Evolutionary conservation across 2,113 vertebrate species (phyloP).

Genomic region (Chitala chitala): DNA sequence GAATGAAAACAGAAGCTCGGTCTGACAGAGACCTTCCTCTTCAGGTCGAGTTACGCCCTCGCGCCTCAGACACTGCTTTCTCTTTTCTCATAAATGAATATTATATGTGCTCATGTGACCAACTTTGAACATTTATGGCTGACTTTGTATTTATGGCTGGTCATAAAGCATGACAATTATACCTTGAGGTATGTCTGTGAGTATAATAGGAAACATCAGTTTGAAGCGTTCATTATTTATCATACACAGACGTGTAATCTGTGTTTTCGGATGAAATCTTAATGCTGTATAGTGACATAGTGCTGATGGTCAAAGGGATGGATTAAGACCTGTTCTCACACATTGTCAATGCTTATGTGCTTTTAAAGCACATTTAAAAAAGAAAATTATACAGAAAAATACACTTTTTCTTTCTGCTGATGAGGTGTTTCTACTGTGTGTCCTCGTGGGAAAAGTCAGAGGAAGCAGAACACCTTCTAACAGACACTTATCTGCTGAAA

Average conservation of each 20-base stretch:
- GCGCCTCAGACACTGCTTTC: too few species aligned
- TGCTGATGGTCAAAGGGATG: background rate
- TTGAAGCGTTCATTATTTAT: conserved; percentile 27
- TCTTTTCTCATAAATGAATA: conserved; percentile 3
- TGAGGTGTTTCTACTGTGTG: too few species aligned
- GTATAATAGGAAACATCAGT: conserved; percentile 25
- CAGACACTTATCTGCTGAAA: too few species aligned
- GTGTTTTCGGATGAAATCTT: conserved; percentile 8
- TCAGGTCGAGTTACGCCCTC: background rate
- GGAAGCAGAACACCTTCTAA: too few species aligned
- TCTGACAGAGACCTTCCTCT: background rate
- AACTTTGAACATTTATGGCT: conserved; percentile 15
- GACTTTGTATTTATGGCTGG: conserved; percentile 8
- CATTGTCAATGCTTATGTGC: too few species aligned
- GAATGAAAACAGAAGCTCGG: background rate
- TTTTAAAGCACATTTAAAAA: too few species aligned
- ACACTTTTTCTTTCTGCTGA: too few species aligned
- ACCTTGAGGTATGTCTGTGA: conserved; percentile 28
- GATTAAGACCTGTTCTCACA: too few species aligned
- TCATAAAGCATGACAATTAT: conserved; percentile 19
- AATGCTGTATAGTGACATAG: background rate
- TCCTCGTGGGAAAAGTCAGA: too few species aligned
- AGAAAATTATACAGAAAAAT: too few species aligned
- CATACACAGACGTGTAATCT: conserved; percentile 12
- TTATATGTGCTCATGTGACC: background rate